Evolutionary conservation across 2,113 vertebrate genomes (phyloP).

Genomic region (Tragelaphus strepsiceros): DNA sequence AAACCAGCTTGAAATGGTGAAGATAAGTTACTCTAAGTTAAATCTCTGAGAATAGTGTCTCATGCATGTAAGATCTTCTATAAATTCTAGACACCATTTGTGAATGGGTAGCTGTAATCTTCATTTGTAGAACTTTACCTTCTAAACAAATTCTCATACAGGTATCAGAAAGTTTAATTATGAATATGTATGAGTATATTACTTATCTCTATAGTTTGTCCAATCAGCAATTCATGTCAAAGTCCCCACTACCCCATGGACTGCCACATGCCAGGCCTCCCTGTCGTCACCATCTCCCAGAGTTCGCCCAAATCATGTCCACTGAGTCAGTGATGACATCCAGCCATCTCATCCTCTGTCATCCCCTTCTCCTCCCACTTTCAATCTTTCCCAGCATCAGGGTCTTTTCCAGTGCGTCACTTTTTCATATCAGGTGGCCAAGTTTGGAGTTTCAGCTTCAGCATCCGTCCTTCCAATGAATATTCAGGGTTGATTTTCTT

Average conservation of each 20-base stretch:
- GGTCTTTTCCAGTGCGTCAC: neutral
- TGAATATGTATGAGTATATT: neutral
- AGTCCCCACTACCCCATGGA: neutral
- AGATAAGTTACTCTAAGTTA: neutral
- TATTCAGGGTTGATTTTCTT: neutral
- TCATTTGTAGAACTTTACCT: neutral
- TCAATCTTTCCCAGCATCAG: neutral
- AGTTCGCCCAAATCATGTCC: neutral
- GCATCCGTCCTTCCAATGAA: neutral
- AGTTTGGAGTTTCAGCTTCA: neutral
- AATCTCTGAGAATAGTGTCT: neutral
- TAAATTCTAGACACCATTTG: neutral
- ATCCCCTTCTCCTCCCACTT: neutral
- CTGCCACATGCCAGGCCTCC: neutral
- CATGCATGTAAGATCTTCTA: neutral
- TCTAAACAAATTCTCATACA: neutral
- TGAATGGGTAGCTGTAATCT: neutral
- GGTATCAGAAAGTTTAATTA: neutral
- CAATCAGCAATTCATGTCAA: neutral
- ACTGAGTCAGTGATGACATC: neutral
- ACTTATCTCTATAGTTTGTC: neutral
- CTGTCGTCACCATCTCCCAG: neutral
- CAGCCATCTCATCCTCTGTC: neutral
- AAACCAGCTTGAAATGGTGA: too few species aligned
- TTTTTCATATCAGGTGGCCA: neutral